phyloP scores from a whole-genome alignment of 1,140 invertebrate species.

The Copidosoma floridanum region DNA sequence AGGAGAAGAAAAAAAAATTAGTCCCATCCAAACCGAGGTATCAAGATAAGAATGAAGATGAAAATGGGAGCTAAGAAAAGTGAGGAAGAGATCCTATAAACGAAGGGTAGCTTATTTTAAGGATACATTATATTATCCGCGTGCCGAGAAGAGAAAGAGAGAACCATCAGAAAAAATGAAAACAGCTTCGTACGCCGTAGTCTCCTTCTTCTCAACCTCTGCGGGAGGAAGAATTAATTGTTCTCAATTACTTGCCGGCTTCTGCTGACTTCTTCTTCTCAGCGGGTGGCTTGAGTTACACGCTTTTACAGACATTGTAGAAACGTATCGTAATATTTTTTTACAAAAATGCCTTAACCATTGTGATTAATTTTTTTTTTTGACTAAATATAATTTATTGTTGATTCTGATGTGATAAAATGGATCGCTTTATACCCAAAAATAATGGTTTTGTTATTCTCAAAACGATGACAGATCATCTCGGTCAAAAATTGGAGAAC shows the following conservation, averaged over 20 bases:
- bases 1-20: conserved; percentile 44
- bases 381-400: too few relatives aligned
- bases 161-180: conserved; percentile 53
- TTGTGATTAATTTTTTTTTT: too few relatives aligned
- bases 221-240: conserved; percentile 47
- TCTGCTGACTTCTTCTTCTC: too few relatives aligned
- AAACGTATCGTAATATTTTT: too few relatives aligned
- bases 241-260: conserved; percentile 36
- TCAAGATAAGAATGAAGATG: not conserved
- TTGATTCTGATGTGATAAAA: too few relatives aligned
- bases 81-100: not conserved
- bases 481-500: too few relatives aligned
- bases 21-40: conserved; percentile 37
- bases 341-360: too few relatives aligned
- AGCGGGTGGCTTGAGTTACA: not conserved
- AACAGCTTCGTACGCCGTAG: conserved; percentile 49
- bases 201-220: too few relatives aligned
- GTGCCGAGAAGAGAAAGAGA: too few relatives aligned
- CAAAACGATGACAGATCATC: too few relatives aligned
- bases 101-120: conserved; percentile 50
- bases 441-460: too few relatives aligned
- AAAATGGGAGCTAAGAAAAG: not conserved
- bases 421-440: too few relatives aligned
- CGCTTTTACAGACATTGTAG: conserved; percentile 17
- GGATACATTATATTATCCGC: conserved; percentile 54